Evolutionary conservation across 2,113 vertebrate genomes (phyloP).

Genomic region (Tetraodon nigroviridis): DNA sequence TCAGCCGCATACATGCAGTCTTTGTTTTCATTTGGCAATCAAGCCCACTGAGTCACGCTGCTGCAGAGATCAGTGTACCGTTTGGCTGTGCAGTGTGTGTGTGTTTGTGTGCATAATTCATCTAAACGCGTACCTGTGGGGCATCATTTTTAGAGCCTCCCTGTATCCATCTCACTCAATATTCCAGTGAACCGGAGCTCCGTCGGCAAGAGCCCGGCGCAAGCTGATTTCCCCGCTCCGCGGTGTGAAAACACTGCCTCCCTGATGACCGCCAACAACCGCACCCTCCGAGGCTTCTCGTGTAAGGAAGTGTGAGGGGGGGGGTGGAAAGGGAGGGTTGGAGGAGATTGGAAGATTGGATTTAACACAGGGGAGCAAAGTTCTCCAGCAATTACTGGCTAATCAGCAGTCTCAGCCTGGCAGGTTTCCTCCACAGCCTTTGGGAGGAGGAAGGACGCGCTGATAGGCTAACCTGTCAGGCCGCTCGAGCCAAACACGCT

Average conservation of each 20-base stretch:
- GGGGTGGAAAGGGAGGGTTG: conserved; percentile 7
- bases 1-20: conserved; percentile 55
- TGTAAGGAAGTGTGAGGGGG: conserved; percentile 7
- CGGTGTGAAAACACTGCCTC: conserved; percentile 23
- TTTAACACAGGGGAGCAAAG: conserved; percentile 63
- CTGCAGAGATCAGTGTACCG: conserved; percentile 50
- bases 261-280: background rate
- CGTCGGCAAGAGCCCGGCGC: conserved; percentile 23
- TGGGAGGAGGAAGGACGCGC: conserved; percentile 25
- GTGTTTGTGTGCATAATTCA: conserved; percentile 16
- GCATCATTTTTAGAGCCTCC: conserved; percentile 42
- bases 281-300: conserved; percentile 22
- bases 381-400: conserved; percentile 37
- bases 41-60: conserved; percentile 33
- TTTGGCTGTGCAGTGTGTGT: conserved; percentile 36
- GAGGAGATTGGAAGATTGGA: conserved; percentile 45
- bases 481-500: conserved; percentile 33
- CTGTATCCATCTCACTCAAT: conserved; percentile 46
- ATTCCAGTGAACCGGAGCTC: conserved; percentile 19
- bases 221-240: conserved; percentile 37
- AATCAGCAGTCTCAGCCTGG: conserved; percentile 54
- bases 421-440: conserved; percentile 31
- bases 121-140: conserved; percentile 53
- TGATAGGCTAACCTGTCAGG: conserved; percentile 27
- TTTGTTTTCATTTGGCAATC: conserved; percentile 64